Evolutionary conservation across 2,888 invertebrate genomes (phyloP).

Genomic region (Phlogophora meticulosa): DNA sequence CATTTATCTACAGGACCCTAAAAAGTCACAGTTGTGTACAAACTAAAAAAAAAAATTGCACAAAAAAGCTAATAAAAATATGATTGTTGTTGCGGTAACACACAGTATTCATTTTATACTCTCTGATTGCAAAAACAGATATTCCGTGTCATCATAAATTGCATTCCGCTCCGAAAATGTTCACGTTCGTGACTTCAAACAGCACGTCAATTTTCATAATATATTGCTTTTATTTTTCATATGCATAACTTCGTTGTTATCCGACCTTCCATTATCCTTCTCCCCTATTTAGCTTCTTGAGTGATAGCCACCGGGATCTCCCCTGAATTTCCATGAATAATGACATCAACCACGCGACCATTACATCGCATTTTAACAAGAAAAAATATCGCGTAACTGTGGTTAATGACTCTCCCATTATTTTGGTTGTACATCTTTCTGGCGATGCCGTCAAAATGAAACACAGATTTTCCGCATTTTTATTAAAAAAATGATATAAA

Average conservation of each 20-base stretch:
- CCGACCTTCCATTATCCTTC: slow-evolving; percentile 55
- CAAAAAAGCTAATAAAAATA: neutral
- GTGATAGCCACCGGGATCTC: slow-evolving; percentile 66
- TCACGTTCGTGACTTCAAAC: slow-evolving; percentile 32
- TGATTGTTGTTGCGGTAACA: neutral
- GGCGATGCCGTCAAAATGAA: slow-evolving; percentile 76
- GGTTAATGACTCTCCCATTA: slow-evolving; percentile 72
- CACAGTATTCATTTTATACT: neutral
- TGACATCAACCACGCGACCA: slow-evolving; percentile 77
- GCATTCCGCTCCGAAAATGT: slow-evolving; percentile 11
- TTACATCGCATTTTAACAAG: slow-evolving; percentile 70
- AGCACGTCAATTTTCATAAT: slow-evolving; percentile 35
- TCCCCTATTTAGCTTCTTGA: slow-evolving; percentile 70
- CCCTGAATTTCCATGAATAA: slow-evolving; percentile 78
- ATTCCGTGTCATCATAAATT: slow-evolving; percentile 11
- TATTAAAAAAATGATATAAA: slow-evolving; percentile 81
- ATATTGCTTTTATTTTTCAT: slow-evolving; percentile 51
- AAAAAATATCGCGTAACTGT: slow-evolving; percentile 69
- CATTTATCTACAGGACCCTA: no score
- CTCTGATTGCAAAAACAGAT: neutral
- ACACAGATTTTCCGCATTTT: slow-evolving; percentile 80
- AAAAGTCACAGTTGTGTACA: neutral
- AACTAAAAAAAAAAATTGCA: neutral
- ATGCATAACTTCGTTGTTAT: slow-evolving; percentile 54
- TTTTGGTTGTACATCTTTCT: slow-evolving; percentile 63